Evolutionary conservation across 2,113 vertebrate genomes (phyloP).

Genomic region (Ophiodon elongatus): DNA sequence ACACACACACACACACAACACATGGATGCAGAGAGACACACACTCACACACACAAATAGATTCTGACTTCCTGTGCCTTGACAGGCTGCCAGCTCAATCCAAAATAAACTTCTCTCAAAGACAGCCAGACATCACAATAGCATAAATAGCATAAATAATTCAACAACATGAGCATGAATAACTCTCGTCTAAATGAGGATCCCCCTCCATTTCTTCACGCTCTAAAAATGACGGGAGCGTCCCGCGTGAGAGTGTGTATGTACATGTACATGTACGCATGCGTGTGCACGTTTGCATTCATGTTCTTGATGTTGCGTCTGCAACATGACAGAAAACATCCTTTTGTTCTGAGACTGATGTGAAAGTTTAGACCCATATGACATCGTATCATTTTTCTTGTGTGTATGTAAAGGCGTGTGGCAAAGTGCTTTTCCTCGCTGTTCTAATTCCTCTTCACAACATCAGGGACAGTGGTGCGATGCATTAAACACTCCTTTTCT

Average conservation of each 20-base stretch:
- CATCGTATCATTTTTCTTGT: background rate
- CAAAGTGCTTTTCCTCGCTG: background rate
- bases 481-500: slow-evolving; percentile 15
- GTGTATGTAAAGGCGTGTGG: background rate
- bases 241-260: slow-evolving; percentile 17
- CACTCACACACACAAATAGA: slow-evolving; percentile 42
- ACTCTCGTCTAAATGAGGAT: slow-evolving; percentile 67
- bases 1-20: slow-evolving; percentile 13
- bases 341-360: background rate
- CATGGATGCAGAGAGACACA: slow-evolving; percentile 1
- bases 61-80: slow-evolving; percentile 57
- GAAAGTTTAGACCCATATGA: background rate
- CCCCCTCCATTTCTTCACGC: slow-evolving; percentile 48
- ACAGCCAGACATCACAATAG: slow-evolving; percentile 74
- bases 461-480: background rate
- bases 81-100: slow-evolving; percentile 75
- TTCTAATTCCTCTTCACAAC: background rate
- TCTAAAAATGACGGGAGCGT: slow-evolving; percentile 41
- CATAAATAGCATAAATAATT: slow-evolving; percentile 81
- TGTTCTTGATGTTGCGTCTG: slow-evolving; percentile 2
- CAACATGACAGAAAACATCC: background rate
- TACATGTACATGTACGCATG: background rate
- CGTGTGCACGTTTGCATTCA: slow-evolving; percentile 15
- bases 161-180: slow-evolving; percentile 75
- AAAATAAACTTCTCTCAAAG: slow-evolving; percentile 77